phyloP scores from a whole-genome alignment of 1,140 invertebrate species.

The Saccostrea glomerata region DNA sequence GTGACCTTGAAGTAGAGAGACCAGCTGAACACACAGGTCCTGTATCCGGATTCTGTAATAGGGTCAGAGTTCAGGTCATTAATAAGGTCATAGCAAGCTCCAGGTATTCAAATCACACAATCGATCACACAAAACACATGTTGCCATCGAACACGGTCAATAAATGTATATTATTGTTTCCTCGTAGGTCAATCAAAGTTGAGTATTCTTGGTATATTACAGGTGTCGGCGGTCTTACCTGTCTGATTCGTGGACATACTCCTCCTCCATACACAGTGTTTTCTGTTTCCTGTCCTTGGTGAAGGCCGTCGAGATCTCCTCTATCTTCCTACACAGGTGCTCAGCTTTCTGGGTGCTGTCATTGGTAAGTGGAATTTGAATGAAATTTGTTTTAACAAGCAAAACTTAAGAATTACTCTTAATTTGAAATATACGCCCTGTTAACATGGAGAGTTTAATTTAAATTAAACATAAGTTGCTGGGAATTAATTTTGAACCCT shows the following conservation, averaged over 20 bases:
- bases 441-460: too few relatives aligned
- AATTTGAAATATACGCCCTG: too few relatives aligned
- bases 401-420: too few relatives aligned
- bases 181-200: too few relatives aligned
- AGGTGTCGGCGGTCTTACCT: neutral
- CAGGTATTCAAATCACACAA: too few relatives aligned
- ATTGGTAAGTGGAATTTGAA: neutral
- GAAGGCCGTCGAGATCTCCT: slow-evolving; percentile 51
- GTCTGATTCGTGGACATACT: slow-evolving; percentile 43
- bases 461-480: too few relatives aligned
- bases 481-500: too few relatives aligned
- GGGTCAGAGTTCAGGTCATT: neutral
- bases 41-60: slow-evolving; percentile 11
- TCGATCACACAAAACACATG: too few relatives aligned
- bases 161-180: too few relatives aligned
- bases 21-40: slow-evolving; percentile 46
- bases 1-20: slow-evolving; percentile 49
- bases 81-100: neutral
- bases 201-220: too few relatives aligned
- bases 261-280: slow-evolving; percentile 38
- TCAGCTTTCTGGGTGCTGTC: slow-evolving; percentile 2
- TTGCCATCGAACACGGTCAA: too few relatives aligned
- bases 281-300: slow-evolving; percentile 52
- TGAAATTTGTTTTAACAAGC: too few relatives aligned
- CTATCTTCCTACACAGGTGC: slow-evolving; percentile 40